These are phyloP conservation scores for Phalacrocorax pelagicus DNA, from an alignment of 2,113 vertebrate genomes.

Conservation along the genomic window DNA sequence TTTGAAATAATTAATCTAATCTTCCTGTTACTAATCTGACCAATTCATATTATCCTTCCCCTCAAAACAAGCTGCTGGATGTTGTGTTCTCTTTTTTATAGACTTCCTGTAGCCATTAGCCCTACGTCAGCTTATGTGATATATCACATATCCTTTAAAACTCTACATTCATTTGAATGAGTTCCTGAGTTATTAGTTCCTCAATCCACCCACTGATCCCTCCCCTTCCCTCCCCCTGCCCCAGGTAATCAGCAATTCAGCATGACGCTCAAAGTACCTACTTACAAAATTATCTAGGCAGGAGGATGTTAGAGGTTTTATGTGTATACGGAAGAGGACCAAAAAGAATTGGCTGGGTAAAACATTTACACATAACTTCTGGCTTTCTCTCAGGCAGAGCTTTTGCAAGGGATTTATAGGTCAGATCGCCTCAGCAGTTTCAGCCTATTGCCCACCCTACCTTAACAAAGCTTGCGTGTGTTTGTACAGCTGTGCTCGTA, in stretches of 20 bases:
- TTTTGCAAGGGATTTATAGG: slow-evolving; percentile 83
- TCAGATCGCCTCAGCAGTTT: slow-evolving; percentile 84
- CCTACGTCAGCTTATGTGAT: not conserved
- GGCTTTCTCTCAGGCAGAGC: slow-evolving; percentile 77
- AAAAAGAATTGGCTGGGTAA: slow-evolving; percentile 69
- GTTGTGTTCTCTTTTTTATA: slow-evolving; percentile 2
- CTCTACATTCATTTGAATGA: slow-evolving; percentile 32
- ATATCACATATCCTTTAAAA: slow-evolving; percentile 29
- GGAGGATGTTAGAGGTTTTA: slow-evolving; percentile 21
- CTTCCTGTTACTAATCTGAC: not conserved
- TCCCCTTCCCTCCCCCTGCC: not conserved
- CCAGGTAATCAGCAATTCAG: slow-evolving; percentile 54
- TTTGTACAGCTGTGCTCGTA: slow-evolving; percentile 93
- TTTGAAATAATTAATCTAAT: slow-evolving; percentile 9
- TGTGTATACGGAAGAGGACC: not conserved
- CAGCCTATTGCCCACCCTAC: slow-evolving; percentile 89
- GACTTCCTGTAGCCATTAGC: slow-evolving; percentile 41
- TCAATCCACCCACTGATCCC: not conserved
- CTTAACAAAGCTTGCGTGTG: slow-evolving; percentile 87
- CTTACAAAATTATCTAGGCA: slow-evolving; percentile 48
- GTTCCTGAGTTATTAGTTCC: slow-evolving; percentile 62
- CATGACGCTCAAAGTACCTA: slow-evolving; percentile 10
- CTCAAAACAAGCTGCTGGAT: slow-evolving; percentile 33
- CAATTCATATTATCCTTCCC: not conserved
- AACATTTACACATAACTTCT: slow-evolving; percentile 76